Evolutionary conservation across 2,797 vertebrate species (phyloP), one percentile per base, ranked within the genome.

Genomic region (Lagocephalus sceleratus): DNA sequence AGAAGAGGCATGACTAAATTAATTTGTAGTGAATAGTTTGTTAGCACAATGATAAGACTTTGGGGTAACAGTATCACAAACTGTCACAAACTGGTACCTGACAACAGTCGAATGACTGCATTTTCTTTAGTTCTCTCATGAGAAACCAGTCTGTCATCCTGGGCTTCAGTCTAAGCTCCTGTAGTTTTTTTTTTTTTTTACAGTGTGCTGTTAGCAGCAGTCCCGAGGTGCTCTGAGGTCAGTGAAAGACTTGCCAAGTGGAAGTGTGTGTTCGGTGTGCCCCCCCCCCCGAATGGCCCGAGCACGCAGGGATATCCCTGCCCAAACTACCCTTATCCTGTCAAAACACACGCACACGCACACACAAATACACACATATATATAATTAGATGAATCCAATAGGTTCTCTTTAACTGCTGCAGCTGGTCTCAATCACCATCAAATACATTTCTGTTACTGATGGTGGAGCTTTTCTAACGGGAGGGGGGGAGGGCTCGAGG

Each of bases 341-440:
- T 16, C 15, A n/a, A 19, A 45, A 35, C 59, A 53, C 56, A 47
- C 39, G 53, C 56, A 20, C 56, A 25, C 46, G 4, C 46, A 23
- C 71, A 19, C 26, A 14, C 52, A 57, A 47, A 19, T 2, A 7
- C 38, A 22, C 5, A 17, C 46, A 44, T 10, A 32, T 59, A 48
- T 41, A 67, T 21, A 66, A 49, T 71, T 59, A 69, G 47, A 60
- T 43, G 52, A 57, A 57, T 10, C 57, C 56, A 66, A 49, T 57
- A 59, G 45, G 60, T 47, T 43, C 63, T 63, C 57, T 55, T 55
- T 41, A 50, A 47, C 65, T 47, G 47, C 77, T 49, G 57, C 73
- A 87, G 81, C 77, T 76, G 76, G 81, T 68, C 80, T 79, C 79
- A 79, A 83, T 87, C 78, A 76, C 68, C 69, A 87, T 86, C 78